Conservation (phyloP, 1,140 invertebrate genomes). For the Brachionus plicatilis region DNA sequence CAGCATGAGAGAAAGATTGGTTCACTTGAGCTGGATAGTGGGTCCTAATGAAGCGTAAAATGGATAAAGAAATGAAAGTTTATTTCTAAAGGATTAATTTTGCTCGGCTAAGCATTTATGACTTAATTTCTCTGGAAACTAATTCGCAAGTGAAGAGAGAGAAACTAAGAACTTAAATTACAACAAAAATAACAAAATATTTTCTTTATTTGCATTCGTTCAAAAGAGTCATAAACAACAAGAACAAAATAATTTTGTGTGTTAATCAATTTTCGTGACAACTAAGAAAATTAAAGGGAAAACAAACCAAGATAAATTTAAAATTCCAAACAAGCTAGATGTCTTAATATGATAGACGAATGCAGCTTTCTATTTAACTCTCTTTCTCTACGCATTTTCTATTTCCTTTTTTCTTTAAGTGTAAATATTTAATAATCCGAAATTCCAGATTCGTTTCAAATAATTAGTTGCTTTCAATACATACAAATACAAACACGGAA, state of each 20-base stretch:
- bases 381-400: neutral
- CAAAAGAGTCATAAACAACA: neutral
- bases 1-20: neutral
- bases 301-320: neutral
- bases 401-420: constrained; percentile 10
- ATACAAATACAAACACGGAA: constrained; percentile 32
- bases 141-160: constrained; percentile 14
- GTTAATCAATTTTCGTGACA: constrained; percentile 36
- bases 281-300: constrained; percentile 1
- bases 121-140: constrained; percentile 30
- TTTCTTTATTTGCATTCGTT: constrained; percentile 6
- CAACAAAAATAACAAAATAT: neutral
- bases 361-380: neutral
- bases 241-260: neutral
- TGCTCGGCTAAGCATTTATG: neutral
- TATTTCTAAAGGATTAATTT: constrained; percentile 19
- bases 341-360: neutral
- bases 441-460: constrained; percentile 27
- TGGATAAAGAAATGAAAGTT: constrained; percentile 10
- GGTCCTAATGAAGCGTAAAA: constrained; percentile 24
- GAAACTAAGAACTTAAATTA: constrained; percentile 22
- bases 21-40: neutral
- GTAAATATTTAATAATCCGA: constrained; percentile 33
- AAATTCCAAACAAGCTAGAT: neutral
- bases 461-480: neutral